Base-by-base conservation (phyloP, 1,140 invertebrate species). In the Trypoxylus dichotomus region DNA sequence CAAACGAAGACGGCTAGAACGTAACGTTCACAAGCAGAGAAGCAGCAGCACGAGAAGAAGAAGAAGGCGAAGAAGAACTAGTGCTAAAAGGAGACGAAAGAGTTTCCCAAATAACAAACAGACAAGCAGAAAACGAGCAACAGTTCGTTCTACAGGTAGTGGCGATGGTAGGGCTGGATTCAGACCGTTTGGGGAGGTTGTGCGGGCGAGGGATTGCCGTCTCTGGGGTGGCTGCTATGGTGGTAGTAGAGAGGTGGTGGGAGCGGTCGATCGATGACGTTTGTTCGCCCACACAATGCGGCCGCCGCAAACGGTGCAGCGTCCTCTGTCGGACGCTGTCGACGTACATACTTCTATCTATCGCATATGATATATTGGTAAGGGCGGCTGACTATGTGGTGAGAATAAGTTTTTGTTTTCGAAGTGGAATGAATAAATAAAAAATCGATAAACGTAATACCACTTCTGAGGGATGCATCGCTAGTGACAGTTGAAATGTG, bases 201-300 rank as follows among this genome's bases (percentile, higher is more conserved):
- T 13, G 43, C 43, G 43, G 43, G 8, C 43, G n/a, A 47, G 43
- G 43, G 43, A 47, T 47, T 47, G 43, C 43, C 43, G 43, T 47
- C 43, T 47, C 43, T 47, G 43, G 43, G 43, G 43, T 47, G 43
- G 43, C 43, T 13, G n/a, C 43, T 7, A 47, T 47, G 13, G 43
- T 47, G 43, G 43, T 47, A 11, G 41, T 42, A 42, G 41, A 42
- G n/a, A 5, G 63, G 63, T 68, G 63, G 63, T 68, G 63, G 63
- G 63, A 68, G 63, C 63, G 63, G 63, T 68, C 63, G 63, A 68
- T 68, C 63, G 63, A 68, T 68, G 24, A 29, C 27, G 63, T 29
- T 68, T 68, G 43, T 68, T 68, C 63, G 63, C 63, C 63, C 63
- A 68, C 63, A 68, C 63, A 68, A 68, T 68, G 63, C 63, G 63